phyloP scores from a whole-genome alignment of 2,888 invertebrate genomes.

The Diadegma fenestrale region DNA sequence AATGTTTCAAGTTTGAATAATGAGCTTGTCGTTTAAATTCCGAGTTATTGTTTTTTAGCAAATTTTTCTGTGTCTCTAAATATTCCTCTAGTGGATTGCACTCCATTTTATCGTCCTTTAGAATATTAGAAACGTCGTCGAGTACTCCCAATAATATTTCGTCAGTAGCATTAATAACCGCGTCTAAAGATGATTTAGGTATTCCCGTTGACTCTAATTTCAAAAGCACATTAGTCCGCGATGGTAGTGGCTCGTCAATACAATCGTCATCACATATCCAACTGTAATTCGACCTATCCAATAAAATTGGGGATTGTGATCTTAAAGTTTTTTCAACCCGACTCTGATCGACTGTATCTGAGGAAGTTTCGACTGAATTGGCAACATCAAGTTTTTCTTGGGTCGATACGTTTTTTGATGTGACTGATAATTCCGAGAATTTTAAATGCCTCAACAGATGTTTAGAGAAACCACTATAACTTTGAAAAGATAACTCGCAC shows the following conservation, averaged over 20 bases:
- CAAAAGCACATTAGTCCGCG: background rate
- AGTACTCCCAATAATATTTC: background rate
- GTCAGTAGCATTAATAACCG: background rate
- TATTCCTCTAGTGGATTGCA: background rate
- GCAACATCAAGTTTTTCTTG: background rate
- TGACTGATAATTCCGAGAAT: background rate
- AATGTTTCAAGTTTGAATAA: background rate
- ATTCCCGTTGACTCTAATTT: slow-evolving; percentile 12
- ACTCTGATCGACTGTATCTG: background rate
- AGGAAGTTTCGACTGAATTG: background rate
- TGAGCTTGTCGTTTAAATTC: background rate
- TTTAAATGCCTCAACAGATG: background rate
- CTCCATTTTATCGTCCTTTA: background rate
- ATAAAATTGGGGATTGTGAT: background rate
- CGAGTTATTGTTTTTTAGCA: background rate
- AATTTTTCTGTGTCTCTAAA: background rate
- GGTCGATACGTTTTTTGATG: background rate
- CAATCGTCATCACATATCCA: background rate
- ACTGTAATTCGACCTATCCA: background rate
- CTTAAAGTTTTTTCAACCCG: background rate
- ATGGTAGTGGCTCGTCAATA: background rate
- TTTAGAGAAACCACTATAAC: slow-evolving; percentile 7
- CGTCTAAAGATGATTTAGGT: slow-evolving; percentile 23
- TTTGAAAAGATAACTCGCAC: background rate
- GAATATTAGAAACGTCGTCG: background rate